phyloP scores from a whole-genome alignment of 2,888 invertebrate genomes.

The Choreutis nemorana region DNA sequence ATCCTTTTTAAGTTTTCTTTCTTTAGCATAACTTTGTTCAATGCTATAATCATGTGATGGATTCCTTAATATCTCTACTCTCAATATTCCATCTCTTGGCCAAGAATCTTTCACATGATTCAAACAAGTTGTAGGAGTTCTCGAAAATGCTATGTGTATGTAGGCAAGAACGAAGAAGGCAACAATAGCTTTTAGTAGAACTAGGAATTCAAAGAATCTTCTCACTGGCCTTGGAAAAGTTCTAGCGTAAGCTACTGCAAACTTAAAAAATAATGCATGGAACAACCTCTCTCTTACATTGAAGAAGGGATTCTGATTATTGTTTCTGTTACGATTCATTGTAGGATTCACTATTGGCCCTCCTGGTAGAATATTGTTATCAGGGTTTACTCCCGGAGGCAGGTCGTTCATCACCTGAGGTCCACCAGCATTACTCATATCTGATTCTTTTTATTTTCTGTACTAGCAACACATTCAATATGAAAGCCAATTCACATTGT shows the following conservation, averaged over 20 bases:
- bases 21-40: conserved; percentile 85
- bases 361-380: conserved; percentile 60
- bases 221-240: conserved; percentile 86
- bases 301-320: conserved; percentile 78
- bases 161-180: conserved; percentile 93
- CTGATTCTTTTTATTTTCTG: neutral
- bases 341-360: conserved; percentile 61
- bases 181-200: conserved; percentile 77
- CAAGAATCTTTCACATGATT: conserved; percentile 87
- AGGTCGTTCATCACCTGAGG: conserved; percentile 46
- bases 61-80: conserved; percentile 86
- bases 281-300: conserved; percentile 92
- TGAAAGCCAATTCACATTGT: conserved; percentile 23
- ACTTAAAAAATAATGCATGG: conserved; percentile 93
- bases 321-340: conserved; percentile 63
- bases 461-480: neutral
- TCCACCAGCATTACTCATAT: conserved; percentile 44
- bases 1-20: conserved; percentile 74
- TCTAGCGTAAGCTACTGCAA: conserved; percentile 90
- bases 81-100: conserved; percentile 94
- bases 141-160: conserved; percentile 93
- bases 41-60: conserved; percentile 78
- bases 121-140: conserved; percentile 92
- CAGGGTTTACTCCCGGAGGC: conserved; percentile 57
- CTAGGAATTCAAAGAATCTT: conserved; percentile 83